Conservation (phyloP, 2,797 vertebrate genomes). For the Monodelphis domestica region DNA sequence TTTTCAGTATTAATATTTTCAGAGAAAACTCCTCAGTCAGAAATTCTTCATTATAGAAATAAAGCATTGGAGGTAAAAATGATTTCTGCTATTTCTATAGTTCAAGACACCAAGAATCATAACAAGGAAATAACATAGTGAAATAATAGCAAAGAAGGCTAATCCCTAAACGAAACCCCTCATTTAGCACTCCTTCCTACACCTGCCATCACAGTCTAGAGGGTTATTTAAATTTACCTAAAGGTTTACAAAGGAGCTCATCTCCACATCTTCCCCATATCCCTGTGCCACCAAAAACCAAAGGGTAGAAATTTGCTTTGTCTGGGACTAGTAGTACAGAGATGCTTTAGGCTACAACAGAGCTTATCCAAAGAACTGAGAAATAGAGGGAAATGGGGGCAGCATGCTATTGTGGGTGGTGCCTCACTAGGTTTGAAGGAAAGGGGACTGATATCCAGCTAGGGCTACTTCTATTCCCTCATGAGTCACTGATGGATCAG, state of each 20-base stretch:
- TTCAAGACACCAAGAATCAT: background rate
- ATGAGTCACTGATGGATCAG: background rate
- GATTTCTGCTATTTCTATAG: background rate
- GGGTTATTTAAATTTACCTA: background rate
- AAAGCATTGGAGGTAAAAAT: background rate
- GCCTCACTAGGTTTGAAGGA: background rate
- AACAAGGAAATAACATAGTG: background rate
- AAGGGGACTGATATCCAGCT: background rate
- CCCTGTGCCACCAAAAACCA: background rate
- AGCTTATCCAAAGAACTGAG: background rate
- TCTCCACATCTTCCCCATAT: background rate
- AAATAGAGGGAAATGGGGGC: background rate
- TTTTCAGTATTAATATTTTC: constrained; percentile 23
- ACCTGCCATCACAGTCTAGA: background rate
- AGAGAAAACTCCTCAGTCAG: background rate
- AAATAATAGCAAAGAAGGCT: background rate
- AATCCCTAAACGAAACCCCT: background rate
- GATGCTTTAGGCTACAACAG: background rate
- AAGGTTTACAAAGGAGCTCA: background rate
- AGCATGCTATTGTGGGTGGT: background rate
- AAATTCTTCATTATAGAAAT: background rate
- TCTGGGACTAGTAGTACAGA: background rate
- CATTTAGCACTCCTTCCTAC: background rate
- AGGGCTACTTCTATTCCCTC: background rate
- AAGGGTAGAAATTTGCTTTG: background rate